Evolutionary conservation across 2,797 vertebrate genomes (phyloP).

Genomic region (Bradypus variegatus): DNA sequence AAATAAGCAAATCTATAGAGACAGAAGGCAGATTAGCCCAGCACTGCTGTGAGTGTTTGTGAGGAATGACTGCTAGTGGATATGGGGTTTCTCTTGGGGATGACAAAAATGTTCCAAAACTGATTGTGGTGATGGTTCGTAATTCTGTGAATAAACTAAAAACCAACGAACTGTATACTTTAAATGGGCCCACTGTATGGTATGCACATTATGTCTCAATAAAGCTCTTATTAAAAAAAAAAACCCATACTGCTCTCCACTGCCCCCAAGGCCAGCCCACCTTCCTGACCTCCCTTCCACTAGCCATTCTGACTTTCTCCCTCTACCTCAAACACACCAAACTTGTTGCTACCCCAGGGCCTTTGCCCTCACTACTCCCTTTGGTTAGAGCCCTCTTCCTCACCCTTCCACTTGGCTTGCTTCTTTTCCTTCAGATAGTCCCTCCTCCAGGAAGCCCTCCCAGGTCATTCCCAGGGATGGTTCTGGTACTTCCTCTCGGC

Average conservation of each 20-base stretch:
- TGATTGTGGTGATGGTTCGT: not conserved
- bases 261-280: not conserved
- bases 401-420: not conserved
- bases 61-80: not conserved
- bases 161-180: not conserved
- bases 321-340: not conserved
- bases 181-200: not conserved
- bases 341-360: not conserved
- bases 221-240: not conserved
- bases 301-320: not conserved
- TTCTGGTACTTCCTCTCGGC: not conserved
- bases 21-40: not conserved
- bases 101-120: conserved; percentile 9
- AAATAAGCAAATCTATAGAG: not conserved
- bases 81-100: not conserved
- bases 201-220: not conserved
- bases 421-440: not conserved
- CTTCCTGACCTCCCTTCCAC: not conserved
- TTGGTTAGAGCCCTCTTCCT: not conserved
- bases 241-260: not conserved
- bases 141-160: not conserved
- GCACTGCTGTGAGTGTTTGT: not conserved
- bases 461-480: not conserved
- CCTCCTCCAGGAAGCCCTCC: not conserved
- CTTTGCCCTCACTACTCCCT: not conserved